A percentile compares a stretch with the other conserved stretches of the same genome.
Conservation (phyloP, 2,113 vertebrate genomes). For the Acrocephalus arundinaceus region DNA sequence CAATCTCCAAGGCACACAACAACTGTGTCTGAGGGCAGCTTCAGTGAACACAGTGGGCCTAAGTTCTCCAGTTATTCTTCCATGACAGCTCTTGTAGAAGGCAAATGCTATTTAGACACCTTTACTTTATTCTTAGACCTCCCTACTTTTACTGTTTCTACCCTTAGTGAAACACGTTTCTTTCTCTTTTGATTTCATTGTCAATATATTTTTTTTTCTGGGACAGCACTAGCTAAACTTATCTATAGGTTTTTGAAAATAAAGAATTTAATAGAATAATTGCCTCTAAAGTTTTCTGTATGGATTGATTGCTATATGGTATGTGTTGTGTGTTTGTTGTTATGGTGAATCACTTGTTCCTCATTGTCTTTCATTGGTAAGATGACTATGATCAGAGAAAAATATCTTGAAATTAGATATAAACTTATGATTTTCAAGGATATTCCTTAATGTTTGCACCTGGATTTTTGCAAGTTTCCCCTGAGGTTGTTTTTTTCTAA, state of each 20-base stretch:
- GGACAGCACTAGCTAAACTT: neutral
- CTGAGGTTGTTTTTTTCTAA: neutral
- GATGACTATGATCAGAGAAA: slow-evolving; percentile 37
- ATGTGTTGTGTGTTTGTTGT: neutral
- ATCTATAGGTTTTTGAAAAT: neutral
- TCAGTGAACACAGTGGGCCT: neutral
- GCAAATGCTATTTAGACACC: neutral
- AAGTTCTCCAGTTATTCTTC: neutral
- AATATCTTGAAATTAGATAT: slow-evolving; percentile 38
- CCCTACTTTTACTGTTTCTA: neutral
- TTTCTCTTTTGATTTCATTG: neutral
- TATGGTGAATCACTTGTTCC: slow-evolving; percentile 24
- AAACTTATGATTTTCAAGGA: slow-evolving; percentile 23
- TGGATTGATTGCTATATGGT: neutral
- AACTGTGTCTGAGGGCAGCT: neutral
- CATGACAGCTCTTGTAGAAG: neutral
- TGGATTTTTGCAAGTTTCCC: slow-evolving; percentile 23
- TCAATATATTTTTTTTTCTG: neutral
- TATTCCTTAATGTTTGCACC: slow-evolving; percentile 24
- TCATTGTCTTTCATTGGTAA: slow-evolving; percentile 37
- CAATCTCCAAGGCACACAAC: neutral
- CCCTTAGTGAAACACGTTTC: neutral
- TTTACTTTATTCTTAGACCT: neutral
- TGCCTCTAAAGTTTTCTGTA: neutral
- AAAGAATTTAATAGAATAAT: neutral